Evolutionary conservation across 1,140 invertebrate species (phyloP), one percentile per base, ranked within the genome.

Genomic region (Temnothorax curvispinosus): DNA sequence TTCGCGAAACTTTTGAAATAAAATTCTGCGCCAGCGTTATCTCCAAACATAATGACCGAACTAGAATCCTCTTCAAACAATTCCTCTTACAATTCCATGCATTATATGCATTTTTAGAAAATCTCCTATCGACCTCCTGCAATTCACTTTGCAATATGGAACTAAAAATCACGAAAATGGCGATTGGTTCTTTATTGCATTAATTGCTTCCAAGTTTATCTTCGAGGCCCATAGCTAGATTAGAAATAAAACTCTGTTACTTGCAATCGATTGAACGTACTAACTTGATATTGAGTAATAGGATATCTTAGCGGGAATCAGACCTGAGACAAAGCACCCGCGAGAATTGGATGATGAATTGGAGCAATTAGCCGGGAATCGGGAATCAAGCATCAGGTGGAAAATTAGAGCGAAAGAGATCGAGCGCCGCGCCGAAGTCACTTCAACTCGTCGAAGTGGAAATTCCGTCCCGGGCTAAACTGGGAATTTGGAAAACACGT

Each of bases 281-380:
- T 11, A 41, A 56, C 9, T 69, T 69, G 35, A 41, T 8, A 44
- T 41, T 21, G 60, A 69, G 32, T 47, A 35, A 54, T 69, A 27
- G 47, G 1, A 80, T 41, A 69, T 78, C 15, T 65, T 47, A 44
- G 11, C n/a, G 38, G 5, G n/a, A 69, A 35, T 54, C 35, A 35
- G 15, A 38, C 35, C 13, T 65, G 27, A 58, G 50, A 32, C 38
- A n/a, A 35, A 72, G 13, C 13, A 18, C 65, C 32, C 21, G 41
- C 18, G 27, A 35, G 27, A 15, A 74, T n/a, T n/a, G n/a, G n/a
- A n/a, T 6, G 32, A 9, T 35, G 47, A 69, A 44, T 80, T 5
- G 47, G 27, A 75, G 18, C 72, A 54, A 85, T 85, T 85, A 77
- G 21, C 76, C 6, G 44, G 6, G 21, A 77, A 50, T 27, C 38